Evolutionary conservation across 2,797 vertebrate species (phyloP).

Genomic region (Liparis tanakae): DNA sequence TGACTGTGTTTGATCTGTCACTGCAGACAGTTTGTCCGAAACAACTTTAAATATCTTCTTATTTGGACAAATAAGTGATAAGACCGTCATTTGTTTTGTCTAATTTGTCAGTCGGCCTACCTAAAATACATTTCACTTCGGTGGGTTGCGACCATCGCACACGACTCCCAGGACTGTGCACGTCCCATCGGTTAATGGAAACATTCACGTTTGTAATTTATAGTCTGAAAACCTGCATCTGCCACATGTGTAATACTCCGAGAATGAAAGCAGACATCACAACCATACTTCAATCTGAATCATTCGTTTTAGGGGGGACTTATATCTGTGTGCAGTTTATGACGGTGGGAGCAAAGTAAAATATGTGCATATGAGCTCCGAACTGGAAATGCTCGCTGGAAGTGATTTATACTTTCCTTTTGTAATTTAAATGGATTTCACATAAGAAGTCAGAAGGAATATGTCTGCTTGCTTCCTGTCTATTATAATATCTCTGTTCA

Average conservation of each 20-base stretch:
- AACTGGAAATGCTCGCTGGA: constrained; percentile 33
- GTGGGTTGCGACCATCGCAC: neutral
- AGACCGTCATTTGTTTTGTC: constrained; percentile 15
- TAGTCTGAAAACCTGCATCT: constrained; percentile 2
- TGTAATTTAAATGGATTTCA: constrained; percentile 60
- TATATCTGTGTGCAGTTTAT: constrained; percentile 2
- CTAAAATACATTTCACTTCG: constrained; percentile 3
- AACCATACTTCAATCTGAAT: constrained; percentile 11
- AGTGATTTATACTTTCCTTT: constrained; percentile 36
- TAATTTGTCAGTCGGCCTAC: neutral
- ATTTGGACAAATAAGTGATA: constrained; percentile 1
- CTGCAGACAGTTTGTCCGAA: constrained; percentile 11
- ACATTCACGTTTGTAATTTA: neutral
- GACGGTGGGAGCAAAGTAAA: constrained; percentile 17
- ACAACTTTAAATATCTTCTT: constrained; percentile 17
- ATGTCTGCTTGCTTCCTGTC: constrained; percentile 38
- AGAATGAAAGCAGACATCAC: neutral
- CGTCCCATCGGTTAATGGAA: constrained; percentile 3
- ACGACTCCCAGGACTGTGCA: neutral
- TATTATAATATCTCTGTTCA: constrained; percentile 67
- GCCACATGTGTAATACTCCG: neutral
- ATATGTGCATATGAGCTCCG: constrained; percentile 26
- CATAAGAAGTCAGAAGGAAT: constrained; percentile 45
- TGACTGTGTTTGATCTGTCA: constrained; percentile 28
- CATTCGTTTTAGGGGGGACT: neutral